Conservation (phyloP, 2,888 invertebrate species). For the Sussaba pulchella region DNA sequence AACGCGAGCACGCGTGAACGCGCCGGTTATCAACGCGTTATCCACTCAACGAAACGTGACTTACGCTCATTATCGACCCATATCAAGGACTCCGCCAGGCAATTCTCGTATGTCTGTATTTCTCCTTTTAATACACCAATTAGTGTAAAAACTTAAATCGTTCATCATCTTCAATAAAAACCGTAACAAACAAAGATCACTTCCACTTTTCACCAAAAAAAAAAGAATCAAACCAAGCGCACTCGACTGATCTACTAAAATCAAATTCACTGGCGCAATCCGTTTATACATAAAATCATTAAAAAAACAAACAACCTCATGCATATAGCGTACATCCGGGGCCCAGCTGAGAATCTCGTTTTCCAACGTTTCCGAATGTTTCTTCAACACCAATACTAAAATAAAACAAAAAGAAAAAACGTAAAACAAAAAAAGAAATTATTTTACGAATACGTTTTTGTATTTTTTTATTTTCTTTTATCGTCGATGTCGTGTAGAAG, state of each 20-base stretch:
- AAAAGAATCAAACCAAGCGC: neutral
- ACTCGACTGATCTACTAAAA: too few relatives aligned
- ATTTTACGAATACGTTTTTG: neutral
- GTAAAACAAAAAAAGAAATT: neutral
- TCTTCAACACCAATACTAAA: neutral
- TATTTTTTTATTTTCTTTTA: neutral
- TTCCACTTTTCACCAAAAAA: neutral
- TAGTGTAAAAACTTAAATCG: too few relatives aligned
- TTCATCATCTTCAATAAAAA: too few relatives aligned
- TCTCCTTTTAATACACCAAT: neutral
- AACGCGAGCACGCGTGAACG: slow-evolving; percentile 32
- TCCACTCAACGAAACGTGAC: slow-evolving; percentile 26
- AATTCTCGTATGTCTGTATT: slow-evolving; percentile 4
- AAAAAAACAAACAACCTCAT: too few relatives aligned
- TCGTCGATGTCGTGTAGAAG: neutral
- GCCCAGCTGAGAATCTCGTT: too few relatives aligned
- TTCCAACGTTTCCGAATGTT: too few relatives aligned
- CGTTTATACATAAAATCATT: too few relatives aligned
- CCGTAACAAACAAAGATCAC: neutral
- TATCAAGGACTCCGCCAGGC: slow-evolving; percentile 19
- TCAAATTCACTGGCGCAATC: too few relatives aligned
- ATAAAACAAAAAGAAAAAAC: neutral
- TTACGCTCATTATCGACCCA: slow-evolving; percentile 13
- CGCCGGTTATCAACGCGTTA: neutral
- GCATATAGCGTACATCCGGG: too few relatives aligned